Percentiles rank a stretch among this genome's conserved stretches.
Conservation (phyloP, 35 echinoderm and acorn worm species). For the Antedon bifida region DNA sequence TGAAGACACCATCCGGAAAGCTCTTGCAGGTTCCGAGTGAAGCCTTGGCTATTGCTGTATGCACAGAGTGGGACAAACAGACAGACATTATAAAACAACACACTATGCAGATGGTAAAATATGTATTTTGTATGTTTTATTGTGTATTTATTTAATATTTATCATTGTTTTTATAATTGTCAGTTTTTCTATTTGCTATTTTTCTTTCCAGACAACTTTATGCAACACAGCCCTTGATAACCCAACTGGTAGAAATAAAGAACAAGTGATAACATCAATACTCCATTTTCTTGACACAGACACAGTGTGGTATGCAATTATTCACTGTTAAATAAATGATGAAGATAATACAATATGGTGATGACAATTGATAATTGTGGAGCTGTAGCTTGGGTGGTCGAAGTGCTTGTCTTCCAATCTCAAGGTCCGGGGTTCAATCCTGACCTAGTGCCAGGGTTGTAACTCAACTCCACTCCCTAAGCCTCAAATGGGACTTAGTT, state of each 20-base stretch:
- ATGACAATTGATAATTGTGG: no score
- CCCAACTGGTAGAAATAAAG: conserved; percentile 62
- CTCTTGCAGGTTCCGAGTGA: conserved; percentile 68
- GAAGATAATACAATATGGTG: no score
- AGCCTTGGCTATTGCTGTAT: conserved; percentile 67
- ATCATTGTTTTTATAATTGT: no score
- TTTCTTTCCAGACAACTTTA: conserved; percentile 50
- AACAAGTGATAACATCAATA: conserved; percentile 43
- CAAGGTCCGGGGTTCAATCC: no score
- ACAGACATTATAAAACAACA: conserved; percentile 58
- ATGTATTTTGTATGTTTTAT: conserved; percentile 1
- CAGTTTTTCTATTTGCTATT: no score
- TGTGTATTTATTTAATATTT: no score
- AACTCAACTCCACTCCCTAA: no score
- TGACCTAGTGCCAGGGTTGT: no score
- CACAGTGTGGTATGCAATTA: conserved; percentile 94
- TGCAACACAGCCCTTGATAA: conserved; percentile 84
- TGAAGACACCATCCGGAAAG: conserved; percentile 66
- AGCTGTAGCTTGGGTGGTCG: no score
- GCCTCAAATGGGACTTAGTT: no score
- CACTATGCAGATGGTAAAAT: conserved; percentile 85
- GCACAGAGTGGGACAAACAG: conserved; percentile 86
- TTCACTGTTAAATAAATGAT: no score
- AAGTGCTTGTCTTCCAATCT: no score
- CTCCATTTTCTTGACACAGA: conserved; percentile 88